Conservation (phyloP, 2,113 vertebrate species). For the Tupaia chinensis region DNA sequence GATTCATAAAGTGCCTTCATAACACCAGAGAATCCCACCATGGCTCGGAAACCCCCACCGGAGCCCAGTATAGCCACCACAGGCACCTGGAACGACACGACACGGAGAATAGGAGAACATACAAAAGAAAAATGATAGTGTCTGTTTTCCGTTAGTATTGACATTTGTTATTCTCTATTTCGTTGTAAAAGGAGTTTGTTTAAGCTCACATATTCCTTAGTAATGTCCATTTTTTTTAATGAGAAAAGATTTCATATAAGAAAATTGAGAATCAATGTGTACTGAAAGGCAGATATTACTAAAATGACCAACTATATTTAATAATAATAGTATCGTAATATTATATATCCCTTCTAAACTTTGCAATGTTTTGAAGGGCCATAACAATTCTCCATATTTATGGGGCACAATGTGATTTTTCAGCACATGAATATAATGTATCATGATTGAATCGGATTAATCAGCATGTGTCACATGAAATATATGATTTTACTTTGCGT, state of each 20-base stretch:
- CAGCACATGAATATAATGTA: too few species aligned
- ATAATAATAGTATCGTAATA: not conserved
- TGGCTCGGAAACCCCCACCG: constrained; percentile 97
- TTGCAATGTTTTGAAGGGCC: not conserved
- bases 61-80: constrained; percentile 96
- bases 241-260: not conserved
- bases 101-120: not conserved
- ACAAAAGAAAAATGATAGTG: not conserved
- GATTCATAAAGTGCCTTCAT: constrained; percentile 98
- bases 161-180: not conserved
- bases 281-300: not conserved
- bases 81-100: constrained; percentile 90
- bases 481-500: too few species aligned
- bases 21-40: constrained; percentile 97
- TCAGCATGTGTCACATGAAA: too few species aligned
- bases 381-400: too few species aligned
- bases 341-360: not conserved
- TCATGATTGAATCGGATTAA: too few species aligned
- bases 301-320: not conserved
- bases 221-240: not conserved
- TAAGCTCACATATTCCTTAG: not conserved
- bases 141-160: not conserved
- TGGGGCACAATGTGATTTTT: too few species aligned
- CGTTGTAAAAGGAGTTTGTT: too few species aligned
- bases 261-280: not conserved